Conservation (phyloP, 2,888 invertebrate genomes). For the Labia minor region DNA sequence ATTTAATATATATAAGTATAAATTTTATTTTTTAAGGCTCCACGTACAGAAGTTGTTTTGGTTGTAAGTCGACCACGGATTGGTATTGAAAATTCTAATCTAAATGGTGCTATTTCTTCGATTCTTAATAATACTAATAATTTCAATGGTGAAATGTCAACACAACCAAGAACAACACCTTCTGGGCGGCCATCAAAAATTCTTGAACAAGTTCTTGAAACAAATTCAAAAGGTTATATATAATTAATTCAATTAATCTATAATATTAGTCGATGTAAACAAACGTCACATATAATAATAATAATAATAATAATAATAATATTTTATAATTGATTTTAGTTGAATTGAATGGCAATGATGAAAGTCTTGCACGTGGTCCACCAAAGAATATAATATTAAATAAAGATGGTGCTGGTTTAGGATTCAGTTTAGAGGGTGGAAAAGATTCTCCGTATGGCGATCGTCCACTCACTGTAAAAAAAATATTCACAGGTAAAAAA, state of each 20-base stretch:
- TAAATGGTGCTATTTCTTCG: conserved; percentile 14
- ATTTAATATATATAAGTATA: too few relatives aligned
- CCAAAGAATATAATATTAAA: conserved; percentile 41
- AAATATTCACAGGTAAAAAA: conserved; percentile 78
- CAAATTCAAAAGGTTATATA: conserved; percentile 2
- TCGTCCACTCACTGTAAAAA: conserved; percentile 78
- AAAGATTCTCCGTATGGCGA: conserved; percentile 83
- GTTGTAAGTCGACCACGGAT: conserved; percentile 49
- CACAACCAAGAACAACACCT: conserved; percentile 22
- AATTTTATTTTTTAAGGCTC: conserved; percentile 50
- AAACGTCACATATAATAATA: too few relatives aligned
- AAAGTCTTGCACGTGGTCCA: conserved; percentile 45
- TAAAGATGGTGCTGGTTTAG: conserved; percentile 78
- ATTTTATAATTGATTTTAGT: too few relatives aligned
- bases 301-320: too few relatives aligned
- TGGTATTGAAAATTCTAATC: conserved; percentile 20
- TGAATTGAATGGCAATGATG: too few relatives aligned
- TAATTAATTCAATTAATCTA: neutral
- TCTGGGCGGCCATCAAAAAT: conserved; percentile 29
- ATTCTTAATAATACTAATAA: neutral
- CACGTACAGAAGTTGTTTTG: conserved; percentile 65
- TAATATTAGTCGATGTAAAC: neutral
- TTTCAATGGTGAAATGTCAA: conserved; percentile 21
- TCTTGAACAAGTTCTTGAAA: conserved; percentile 25
- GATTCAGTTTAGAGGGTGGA: conserved; percentile 90